Conservation (phyloP, 2,888 invertebrate genomes). For the Chelonus formosanus region DNA sequence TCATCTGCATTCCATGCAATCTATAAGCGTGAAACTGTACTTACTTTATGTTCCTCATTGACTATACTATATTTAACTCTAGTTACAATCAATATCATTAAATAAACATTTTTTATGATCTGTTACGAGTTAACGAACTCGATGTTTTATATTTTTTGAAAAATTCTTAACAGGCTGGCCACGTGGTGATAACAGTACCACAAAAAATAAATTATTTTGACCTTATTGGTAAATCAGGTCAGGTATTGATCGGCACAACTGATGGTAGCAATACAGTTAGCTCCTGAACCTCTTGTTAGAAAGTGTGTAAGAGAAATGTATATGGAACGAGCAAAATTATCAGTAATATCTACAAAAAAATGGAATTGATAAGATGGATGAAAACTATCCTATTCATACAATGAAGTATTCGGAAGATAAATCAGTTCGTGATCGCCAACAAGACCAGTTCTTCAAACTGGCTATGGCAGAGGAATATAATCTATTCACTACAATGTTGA, state of each 20-base stretch:
- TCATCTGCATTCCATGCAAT: no score
- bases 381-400: slow-evolving; percentile 86
- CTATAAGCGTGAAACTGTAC: no score
- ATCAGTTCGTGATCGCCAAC: slow-evolving; percentile 86
- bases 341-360: slow-evolving; percentile 84
- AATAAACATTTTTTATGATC: no score
- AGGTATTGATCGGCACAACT: slow-evolving; percentile 90
- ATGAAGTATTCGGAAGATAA: slow-evolving; percentile 93
- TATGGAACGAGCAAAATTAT: slow-evolving; percentile 86
- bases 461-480: slow-evolving; percentile 84
- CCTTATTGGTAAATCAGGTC: no score
- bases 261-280: slow-evolving; percentile 94
- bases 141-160: no score
- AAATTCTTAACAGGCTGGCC: no score
- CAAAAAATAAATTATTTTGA: no score
- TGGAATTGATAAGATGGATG: slow-evolving; percentile 96
- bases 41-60: no score
- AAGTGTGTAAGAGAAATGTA: slow-evolving; percentile 86
- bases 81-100: no score
- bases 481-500: slow-evolving; percentile 76
- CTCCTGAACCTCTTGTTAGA: slow-evolving; percentile 89
- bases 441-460: slow-evolving; percentile 90
- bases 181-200: no score
- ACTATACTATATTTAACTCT: no score
- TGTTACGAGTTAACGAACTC: no score